These are phyloP conservation scores for Anabas testudineus DNA, from an alignment of 2,797 vertebrate genomes.

Conservation along the genomic window DNA sequence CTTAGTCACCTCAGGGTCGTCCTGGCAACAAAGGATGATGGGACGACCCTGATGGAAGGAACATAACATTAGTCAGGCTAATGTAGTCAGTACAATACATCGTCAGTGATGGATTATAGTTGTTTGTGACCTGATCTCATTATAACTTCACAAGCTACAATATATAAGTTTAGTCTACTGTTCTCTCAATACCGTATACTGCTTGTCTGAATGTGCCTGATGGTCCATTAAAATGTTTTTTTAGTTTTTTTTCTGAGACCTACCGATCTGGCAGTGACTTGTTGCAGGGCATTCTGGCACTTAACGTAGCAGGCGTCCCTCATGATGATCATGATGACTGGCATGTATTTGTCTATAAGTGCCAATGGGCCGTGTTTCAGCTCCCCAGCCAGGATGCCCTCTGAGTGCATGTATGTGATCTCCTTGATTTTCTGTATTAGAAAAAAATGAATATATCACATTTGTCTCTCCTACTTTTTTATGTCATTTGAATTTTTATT, in stretches of 20 bases:
- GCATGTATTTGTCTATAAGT: conserved; percentile 94
- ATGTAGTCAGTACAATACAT: neutral
- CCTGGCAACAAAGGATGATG: conserved; percentile 92
- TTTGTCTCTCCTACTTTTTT: neutral
- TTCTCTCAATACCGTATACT: neutral
- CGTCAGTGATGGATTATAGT: neutral
- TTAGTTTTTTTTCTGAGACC: conserved; percentile 29
- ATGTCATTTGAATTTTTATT: neutral
- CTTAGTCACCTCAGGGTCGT: conserved; percentile 89
- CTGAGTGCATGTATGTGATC: conserved; percentile 98
- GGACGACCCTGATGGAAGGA: conserved; percentile 87
- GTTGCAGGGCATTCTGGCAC: conserved; percentile 96
- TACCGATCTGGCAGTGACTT: conserved; percentile 94
- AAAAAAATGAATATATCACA: neutral
- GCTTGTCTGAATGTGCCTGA: neutral
- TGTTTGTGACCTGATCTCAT: neutral
- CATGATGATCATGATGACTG: conserved; percentile 97
- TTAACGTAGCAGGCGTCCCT: conserved; percentile 93
- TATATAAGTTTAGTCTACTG: neutral
- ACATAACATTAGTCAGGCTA: neutral
- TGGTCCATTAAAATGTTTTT: neutral
- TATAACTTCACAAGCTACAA: neutral
- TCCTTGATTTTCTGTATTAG: conserved; percentile 95
- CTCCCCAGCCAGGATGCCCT: conserved; percentile 96
- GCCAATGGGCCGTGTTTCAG: conserved; percentile 96